Evolutionary conservation across 1,140 invertebrate genomes (phyloP), one percentile per base, ranked within the genome.

Genomic region (Nephila pilipes): DNA sequence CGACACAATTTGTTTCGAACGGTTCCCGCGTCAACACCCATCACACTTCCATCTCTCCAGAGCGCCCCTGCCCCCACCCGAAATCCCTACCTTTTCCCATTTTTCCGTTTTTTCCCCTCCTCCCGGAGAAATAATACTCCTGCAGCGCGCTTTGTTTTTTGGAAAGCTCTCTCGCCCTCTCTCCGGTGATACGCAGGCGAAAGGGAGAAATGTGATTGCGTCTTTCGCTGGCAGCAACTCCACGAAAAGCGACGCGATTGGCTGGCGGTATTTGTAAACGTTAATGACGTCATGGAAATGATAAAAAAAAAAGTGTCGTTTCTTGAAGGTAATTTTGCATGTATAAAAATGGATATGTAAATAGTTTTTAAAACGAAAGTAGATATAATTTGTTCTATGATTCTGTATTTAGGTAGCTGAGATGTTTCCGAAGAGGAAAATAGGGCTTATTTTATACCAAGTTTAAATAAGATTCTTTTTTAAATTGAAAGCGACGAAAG

Each of bases 1-100:
- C 85, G 55, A 87, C 85, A 63, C 85, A 87, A 87, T 87, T 87
- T 87, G 85, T 87, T 87, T 87, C 85, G 85, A 87, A 58, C 58
- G 85, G 85, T n/a, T 58, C 58, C 55, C 58, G 85, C 85, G 85
- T 87, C 85, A 87, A 87, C 85, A 87, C 85, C 85, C 85, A 87
- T 87, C 85, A 87, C 57, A n/a, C 32, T 46, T 87, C 85, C 58
- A 63, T 12, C 57, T 12, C 25, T 58, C 46, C 55, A 38, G 25
- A 22, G 20, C 6, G 1, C 36, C 22, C 36, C 16, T 12, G 18
- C 57, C 85, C n/a, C 36, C 57, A 1, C 14, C 54, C 25, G 58
- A 8, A 1, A 1, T 32, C 8, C 22, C 85, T 16, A 3, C 58
- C 20, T 25, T 55, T 16, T 25, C 29, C 36, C 38, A 46, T 6